These are phyloP conservation scores for Oreonectes daqikongensis DNA, from an alignment of 2,797 vertebrate species.

Conservation along the genomic window DNA sequence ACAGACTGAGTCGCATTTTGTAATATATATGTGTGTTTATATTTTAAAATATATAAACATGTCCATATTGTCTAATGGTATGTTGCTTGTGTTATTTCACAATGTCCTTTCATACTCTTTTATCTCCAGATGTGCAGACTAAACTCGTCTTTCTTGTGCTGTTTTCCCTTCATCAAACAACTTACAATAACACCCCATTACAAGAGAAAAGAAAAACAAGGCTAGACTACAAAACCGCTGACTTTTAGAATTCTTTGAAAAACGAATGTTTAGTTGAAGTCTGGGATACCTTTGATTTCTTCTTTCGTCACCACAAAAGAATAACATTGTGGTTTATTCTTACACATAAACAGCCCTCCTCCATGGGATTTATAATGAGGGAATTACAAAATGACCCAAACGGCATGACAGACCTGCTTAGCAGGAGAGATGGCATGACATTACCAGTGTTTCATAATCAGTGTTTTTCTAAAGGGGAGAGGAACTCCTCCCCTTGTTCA, in stretches of 20 bases:
- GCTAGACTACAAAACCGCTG: slow-evolving; percentile 3
- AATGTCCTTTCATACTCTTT: neutral
- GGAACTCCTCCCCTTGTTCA: slow-evolving; percentile 70
- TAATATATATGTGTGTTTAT: neutral
- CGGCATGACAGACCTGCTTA: slow-evolving; percentile 50
- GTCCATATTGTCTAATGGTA: neutral
- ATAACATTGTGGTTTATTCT: slow-evolving; percentile 39
- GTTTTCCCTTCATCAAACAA: neutral
- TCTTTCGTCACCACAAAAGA: slow-evolving; percentile 22
- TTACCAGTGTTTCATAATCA: slow-evolving; percentile 14
- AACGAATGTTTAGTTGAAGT: slow-evolving; percentile 23
- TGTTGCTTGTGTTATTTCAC: neutral
- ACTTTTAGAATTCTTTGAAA: slow-evolving; percentile 2
- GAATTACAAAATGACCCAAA: slow-evolving; percentile 31
- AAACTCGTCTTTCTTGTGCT: slow-evolving; percentile 12
- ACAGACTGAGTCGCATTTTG: no score
- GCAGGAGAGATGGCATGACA: slow-evolving; percentile 8
- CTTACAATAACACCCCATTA: slow-evolving; percentile 33
- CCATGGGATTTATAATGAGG: slow-evolving; percentile 32
- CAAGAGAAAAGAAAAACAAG: slow-evolving; percentile 22
- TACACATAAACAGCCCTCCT: slow-evolving; percentile 8
- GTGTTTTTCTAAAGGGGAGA: slow-evolving; percentile 40
- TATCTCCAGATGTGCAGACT: slow-evolving; percentile 20
- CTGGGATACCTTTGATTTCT: slow-evolving; percentile 10
- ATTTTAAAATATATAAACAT: neutral